phyloP scores from a whole-genome alignment of 2,113 vertebrate genomes.

The Dasypus novemcinctus region DNA sequence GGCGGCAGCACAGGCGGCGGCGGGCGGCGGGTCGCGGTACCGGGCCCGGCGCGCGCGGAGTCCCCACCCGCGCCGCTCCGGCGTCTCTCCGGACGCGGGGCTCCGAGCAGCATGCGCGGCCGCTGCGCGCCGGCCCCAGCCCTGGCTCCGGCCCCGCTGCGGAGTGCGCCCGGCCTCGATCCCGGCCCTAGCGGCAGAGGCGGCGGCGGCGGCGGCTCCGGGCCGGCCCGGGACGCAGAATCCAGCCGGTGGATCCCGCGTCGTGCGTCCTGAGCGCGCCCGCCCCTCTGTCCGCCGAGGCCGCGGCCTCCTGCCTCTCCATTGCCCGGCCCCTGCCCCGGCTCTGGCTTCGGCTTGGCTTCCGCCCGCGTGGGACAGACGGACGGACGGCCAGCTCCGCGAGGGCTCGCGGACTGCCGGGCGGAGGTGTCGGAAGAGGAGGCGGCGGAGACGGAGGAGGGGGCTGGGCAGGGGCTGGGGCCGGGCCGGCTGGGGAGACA shows the following conservation, averaged over 20 bases:
- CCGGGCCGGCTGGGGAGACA: slow-evolving; percentile 73
- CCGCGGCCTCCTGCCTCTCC: slow-evolving; percentile 1
- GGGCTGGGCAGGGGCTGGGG: slow-evolving; percentile 70
- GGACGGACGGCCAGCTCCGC: not conserved
- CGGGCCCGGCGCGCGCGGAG: slow-evolving; percentile 50
- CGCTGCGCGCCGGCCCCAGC: slow-evolving; percentile 53
- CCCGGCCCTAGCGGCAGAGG: slow-evolving; percentile 65
- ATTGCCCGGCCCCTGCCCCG: not conserved
- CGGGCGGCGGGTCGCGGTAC: not conserved
- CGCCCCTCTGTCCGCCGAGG: not conserved
- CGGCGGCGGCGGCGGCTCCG: slow-evolving; percentile 52
- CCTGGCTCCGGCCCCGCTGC: slow-evolving; percentile 54
- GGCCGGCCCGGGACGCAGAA: slow-evolving; percentile 35
- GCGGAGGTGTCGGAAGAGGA: slow-evolving; percentile 48
- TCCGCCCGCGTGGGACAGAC: not conserved
- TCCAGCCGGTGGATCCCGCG: not conserved
- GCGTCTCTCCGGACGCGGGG: slow-evolving; percentile 53
- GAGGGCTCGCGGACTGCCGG: slow-evolving; percentile 53
- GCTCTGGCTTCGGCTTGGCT: not conserved
- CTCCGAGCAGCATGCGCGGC: slow-evolving; percentile 66
- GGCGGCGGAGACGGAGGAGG: slow-evolving; percentile 52
- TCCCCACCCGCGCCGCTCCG: slow-evolving; percentile 61
- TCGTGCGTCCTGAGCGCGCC: slow-evolving; percentile 34
- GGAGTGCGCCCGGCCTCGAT: slow-evolving; percentile 58
- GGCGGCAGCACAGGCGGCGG: slow-evolving; percentile 30